Percentiles rank a stretch among this genome's conserved stretches.
phyloP scores from a whole-genome alignment of 2,888 invertebrate species.

The Nemurella pictetii region DNA sequence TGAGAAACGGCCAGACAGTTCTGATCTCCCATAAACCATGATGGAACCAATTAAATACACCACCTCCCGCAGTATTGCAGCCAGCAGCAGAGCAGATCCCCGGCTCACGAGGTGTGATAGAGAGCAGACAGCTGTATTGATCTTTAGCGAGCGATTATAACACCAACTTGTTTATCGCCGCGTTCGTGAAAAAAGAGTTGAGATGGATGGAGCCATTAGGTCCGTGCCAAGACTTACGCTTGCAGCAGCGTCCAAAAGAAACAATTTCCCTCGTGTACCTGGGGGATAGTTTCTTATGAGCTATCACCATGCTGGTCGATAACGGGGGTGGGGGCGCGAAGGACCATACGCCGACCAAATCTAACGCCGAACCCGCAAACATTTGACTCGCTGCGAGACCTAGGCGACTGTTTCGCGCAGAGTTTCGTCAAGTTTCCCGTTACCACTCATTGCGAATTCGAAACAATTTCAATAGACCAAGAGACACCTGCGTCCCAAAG shows the following conservation, averaged over 20 bases:
- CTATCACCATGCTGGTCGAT: slow-evolving; percentile 17
- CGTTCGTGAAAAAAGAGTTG: neutral
- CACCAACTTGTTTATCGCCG: neutral
- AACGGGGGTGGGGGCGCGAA: neutral
- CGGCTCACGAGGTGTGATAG: neutral
- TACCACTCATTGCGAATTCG: neutral
- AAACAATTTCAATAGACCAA: neutral
- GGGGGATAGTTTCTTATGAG: slow-evolving; percentile 5
- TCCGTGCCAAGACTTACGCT: neutral
- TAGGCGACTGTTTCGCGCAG: neutral
- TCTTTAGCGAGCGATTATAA: neutral
- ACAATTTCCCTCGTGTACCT: slow-evolving; percentile 5
- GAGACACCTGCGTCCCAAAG: neutral
- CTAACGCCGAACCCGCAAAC: slow-evolving; percentile 17
- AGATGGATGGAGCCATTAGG: neutral
- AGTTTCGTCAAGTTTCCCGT: neutral
- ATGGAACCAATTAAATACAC: slow-evolving; percentile 13
- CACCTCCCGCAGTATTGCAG: neutral
- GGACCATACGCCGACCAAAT: neutral
- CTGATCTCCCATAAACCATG: slow-evolving; percentile 10
- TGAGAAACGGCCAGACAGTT: neutral
- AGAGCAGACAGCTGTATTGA: neutral
- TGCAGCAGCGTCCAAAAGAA: neutral
- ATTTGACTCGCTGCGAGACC: neutral
- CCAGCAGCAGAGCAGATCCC: neutral